Evolutionary conservation across 2,888 invertebrate genomes (phyloP).

Genomic region (Polyploca ridens): DNA sequence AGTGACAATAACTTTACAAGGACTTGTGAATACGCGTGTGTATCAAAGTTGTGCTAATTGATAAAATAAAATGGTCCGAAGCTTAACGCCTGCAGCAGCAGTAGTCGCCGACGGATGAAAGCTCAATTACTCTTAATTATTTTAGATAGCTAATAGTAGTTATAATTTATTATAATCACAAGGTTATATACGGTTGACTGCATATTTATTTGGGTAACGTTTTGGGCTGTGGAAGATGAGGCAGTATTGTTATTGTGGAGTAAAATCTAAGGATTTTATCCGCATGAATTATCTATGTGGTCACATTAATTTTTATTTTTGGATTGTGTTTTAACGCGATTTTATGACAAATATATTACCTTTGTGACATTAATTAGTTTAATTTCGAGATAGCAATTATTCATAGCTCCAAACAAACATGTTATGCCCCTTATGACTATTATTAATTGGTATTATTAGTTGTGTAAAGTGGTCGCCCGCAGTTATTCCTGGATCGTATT

Average conservation of each 20-base stretch:
- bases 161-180: conserved; percentile 52
- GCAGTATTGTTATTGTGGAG: conserved; percentile 20
- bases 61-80: conserved; percentile 34
- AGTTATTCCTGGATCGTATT: too few species aligned
- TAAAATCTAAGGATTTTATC: neutral
- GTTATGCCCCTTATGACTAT: too few species aligned
- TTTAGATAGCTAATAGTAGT: conserved; percentile 38
- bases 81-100: conserved; percentile 23
- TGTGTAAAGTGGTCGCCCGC: too few species aligned
- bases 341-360: too few species aligned
- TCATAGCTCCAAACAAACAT: too few species aligned
- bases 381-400: too few species aligned
- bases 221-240: conserved; percentile 23
- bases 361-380: too few species aligned
- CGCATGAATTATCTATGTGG: too few species aligned
- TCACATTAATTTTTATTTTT: too few species aligned
- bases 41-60: conserved; percentile 14
- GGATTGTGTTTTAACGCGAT: too few species aligned
- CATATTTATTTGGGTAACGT: conserved; percentile 32
- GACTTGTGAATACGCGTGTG: conserved; percentile 14
- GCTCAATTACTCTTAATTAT: conserved; percentile 59
- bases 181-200: conserved; percentile 18
- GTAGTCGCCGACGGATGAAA: conserved; percentile 38
- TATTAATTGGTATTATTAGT: too few species aligned
- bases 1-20: neutral